These are phyloP conservation scores for Carabus problematicus DNA, from an alignment of 2,888 invertebrate species.

Conservation along the genomic window DNA sequence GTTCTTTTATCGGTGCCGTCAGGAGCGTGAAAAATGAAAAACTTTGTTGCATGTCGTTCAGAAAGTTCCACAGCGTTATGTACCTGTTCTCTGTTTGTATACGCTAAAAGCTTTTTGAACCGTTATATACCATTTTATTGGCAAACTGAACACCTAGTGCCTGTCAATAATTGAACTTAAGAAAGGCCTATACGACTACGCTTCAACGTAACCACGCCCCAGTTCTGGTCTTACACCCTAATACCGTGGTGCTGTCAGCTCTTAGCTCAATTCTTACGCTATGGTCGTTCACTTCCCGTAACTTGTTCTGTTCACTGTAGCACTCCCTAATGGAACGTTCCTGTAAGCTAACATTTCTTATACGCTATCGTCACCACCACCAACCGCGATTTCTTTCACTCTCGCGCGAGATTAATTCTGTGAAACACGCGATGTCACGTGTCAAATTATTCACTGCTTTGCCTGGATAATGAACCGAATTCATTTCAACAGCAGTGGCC, in stretches of 20 bases:
- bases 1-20: too few species aligned
- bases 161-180: conserved; percentile 42
- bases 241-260: not conserved
- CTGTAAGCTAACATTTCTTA: not conserved
- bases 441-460: conserved; percentile 30
- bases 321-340: conserved; percentile 11
- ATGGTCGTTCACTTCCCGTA: not conserved
- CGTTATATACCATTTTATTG: conserved; percentile 29
- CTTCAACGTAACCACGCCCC: not conserved
- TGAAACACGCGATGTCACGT: conserved; percentile 37
- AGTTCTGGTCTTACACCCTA: not conserved
- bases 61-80: not conserved
- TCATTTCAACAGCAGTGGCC: conserved; percentile 20
- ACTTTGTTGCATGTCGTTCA: too few species aligned
- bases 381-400: conserved; percentile 12
- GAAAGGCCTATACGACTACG: conserved; percentile 8
- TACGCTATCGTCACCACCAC: not conserved
- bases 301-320: not conserved
- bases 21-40: too few species aligned
- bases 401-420: conserved; percentile 23
- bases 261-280: not conserved
- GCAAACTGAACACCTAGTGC: conserved; percentile 37
- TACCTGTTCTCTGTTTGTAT: conserved; percentile 27
- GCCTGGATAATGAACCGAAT: conserved; percentile 31
- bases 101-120: conserved; percentile 38